A percentile compares a stretch with the other conserved stretches of the same genome.
phyloP scores from a whole-genome alignment of 2,797 vertebrate species.

The Onychomys torridus region DNA sequence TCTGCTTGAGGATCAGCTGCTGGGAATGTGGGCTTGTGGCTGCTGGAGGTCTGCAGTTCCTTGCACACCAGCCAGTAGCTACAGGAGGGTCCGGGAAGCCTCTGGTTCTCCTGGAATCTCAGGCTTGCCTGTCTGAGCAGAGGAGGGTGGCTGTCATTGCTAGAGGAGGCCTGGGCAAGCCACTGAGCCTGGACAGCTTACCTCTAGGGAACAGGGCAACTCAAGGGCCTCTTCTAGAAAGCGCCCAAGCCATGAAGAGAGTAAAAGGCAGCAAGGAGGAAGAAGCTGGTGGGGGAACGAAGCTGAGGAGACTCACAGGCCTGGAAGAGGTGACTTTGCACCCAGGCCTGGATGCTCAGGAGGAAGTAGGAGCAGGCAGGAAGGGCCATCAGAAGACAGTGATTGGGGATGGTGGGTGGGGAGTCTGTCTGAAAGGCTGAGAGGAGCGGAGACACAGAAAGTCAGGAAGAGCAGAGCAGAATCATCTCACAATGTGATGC shows the following conservation, averaged over 20 bases:
- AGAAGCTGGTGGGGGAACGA: background rate
- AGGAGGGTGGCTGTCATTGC: background rate
- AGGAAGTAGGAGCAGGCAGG: background rate
- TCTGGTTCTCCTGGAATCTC: too few species aligned
- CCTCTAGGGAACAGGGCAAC: background rate
- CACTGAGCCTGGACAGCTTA: background rate
- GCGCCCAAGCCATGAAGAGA: background rate
- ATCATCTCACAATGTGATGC: background rate
- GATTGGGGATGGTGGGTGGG: too few species aligned
- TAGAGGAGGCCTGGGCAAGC: background rate
- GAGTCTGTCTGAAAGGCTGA: background rate
- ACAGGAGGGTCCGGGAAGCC: too few species aligned
- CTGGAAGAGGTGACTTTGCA: background rate
- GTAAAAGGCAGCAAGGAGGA: background rate
- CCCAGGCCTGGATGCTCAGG: background rate
- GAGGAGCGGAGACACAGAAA: background rate
- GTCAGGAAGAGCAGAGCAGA: background rate
- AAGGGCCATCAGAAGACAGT: background rate
- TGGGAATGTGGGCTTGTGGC: background rate
- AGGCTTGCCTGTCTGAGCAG: background rate
- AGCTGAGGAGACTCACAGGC: background rate
- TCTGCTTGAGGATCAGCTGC: too few species aligned
- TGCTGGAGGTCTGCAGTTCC: background rate
- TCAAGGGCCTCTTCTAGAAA: background rate
- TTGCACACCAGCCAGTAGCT: background rate